A percentile compares a stretch with the other conserved stretches of the same genome.
Evolutionary conservation across 2,888 invertebrate genomes (phyloP).

Genomic region (Apoderus coryli): DNA sequence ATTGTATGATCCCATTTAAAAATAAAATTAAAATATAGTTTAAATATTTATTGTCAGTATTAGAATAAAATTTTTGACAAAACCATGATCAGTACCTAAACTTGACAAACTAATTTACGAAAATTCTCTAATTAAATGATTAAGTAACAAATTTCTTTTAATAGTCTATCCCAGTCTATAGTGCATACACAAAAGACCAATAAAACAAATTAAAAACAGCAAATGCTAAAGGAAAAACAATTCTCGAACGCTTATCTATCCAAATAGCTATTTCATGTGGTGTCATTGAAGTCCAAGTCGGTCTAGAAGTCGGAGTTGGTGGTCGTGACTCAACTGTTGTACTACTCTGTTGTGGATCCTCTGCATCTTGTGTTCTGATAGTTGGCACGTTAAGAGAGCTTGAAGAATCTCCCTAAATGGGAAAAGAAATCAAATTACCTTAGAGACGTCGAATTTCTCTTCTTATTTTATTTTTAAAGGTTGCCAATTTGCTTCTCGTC

Average conservation of each 20-base stretch:
- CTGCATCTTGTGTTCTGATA: constrained; percentile 53
- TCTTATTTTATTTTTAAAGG: too few species aligned
- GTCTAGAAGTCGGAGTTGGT: constrained; percentile 27
- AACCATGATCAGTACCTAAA: too few species aligned
- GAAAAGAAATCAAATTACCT: not conserved
- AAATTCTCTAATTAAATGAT: too few species aligned
- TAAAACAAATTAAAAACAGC: constrained; percentile 53
- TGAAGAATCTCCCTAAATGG: constrained; percentile 33
- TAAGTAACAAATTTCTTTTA: too few species aligned
- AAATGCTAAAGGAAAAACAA: constrained; percentile 64
- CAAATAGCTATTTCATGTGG: constrained; percentile 79
- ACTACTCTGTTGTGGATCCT: constrained; percentile 48
- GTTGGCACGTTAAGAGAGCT: constrained; percentile 46
- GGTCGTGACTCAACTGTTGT: constrained; percentile 9
- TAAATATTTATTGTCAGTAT: too few species aligned
- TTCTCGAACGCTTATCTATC: constrained; percentile 67
- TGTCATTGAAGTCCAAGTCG: constrained; percentile 66
- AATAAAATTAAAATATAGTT: too few species aligned
- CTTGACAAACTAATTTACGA: too few species aligned
- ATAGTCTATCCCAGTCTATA: constrained; percentile 17
- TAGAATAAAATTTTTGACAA: too few species aligned
- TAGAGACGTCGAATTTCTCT: too few species aligned
- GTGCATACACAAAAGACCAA: constrained; percentile 30
- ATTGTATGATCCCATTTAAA: too few species aligned
- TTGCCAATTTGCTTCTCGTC: too few species aligned